Conservation (phyloP, 2,113 vertebrate species). For the Takifugu flavidus region DNA sequence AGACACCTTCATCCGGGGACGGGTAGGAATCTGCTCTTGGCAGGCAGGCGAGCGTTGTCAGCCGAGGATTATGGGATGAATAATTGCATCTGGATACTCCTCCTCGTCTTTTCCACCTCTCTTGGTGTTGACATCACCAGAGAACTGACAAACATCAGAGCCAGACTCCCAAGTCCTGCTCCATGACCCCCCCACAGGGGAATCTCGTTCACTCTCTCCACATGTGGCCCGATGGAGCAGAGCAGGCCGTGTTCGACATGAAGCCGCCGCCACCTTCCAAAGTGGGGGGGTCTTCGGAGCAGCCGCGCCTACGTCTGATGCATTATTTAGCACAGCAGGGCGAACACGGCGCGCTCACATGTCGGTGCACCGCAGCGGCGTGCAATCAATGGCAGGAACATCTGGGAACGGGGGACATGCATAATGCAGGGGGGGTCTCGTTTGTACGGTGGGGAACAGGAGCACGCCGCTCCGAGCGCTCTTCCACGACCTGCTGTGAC, state of each 20-base stretch:
- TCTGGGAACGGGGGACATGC: conserved; percentile 10
- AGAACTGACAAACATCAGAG: conserved; percentile 22
- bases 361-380: conserved; percentile 9
- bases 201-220: no score
- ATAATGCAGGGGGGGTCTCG: conserved; percentile 22
- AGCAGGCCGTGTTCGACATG: conserved; percentile 25
- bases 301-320: conserved; percentile 27
- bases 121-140: no score
- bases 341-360: conserved; percentile 35
- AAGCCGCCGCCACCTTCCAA: conserved; percentile 42
- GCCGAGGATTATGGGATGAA: conserved; percentile 36
- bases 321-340: conserved; percentile 51
- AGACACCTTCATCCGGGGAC: conserved; percentile 3
- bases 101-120: no score
- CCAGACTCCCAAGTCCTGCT: no score
- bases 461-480: conserved; percentile 3
- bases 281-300: conserved; percentile 40
- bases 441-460: conserved; percentile 12
- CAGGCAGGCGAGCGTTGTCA: conserved; percentile 20
- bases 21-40: conserved; percentile 3
- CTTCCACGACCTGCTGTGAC: no score
- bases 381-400: neutral
- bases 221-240: conserved; percentile 21
- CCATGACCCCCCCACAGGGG: no score
- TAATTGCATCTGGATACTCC: conserved; percentile 34